Percentiles rank a stretch among this genome's conserved stretches.
These are phyloP conservation scores for Pteruthius melanotis DNA, from an alignment of 2,113 vertebrate genomes.

Conservation along the genomic window DNA sequence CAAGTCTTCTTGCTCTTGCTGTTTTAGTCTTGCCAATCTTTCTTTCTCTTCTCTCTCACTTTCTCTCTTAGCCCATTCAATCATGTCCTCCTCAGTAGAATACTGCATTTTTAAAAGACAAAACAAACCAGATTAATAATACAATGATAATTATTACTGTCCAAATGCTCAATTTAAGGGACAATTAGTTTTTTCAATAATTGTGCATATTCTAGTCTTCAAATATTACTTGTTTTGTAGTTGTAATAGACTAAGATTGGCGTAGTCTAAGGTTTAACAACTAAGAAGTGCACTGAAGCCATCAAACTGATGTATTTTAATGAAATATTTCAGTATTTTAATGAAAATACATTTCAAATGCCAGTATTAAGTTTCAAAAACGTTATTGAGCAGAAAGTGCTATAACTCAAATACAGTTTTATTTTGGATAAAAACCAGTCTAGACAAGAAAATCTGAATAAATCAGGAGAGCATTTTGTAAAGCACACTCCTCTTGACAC, in stretches of 20 bases:
- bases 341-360: neutral
- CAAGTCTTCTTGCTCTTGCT: constrained; percentile 97
- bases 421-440: neutral
- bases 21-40: constrained; percentile 89
- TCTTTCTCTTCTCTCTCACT: constrained; percentile 96
- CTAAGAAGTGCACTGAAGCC: neutral
- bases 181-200: neutral
- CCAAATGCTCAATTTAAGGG: neutral
- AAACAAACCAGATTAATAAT: constrained; percentile 32
- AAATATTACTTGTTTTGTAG: neutral
- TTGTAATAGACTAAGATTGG: neutral
- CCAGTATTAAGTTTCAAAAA: neutral
- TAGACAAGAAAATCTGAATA: neutral
- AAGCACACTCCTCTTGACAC: neutral
- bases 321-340: neutral
- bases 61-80: constrained; percentile 98
- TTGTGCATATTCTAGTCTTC: neutral
- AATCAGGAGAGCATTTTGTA: neutral
- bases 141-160: neutral
- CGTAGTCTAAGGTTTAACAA: neutral
- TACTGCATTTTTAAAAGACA: constrained; percentile 81
- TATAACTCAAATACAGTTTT: neutral
- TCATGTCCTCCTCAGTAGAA: constrained; percentile 98
- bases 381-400: neutral
- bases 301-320: neutral